Base-by-base conservation (phyloP, 2,797 vertebrate genomes). In the Macrochelys suwanniensis region DNA sequence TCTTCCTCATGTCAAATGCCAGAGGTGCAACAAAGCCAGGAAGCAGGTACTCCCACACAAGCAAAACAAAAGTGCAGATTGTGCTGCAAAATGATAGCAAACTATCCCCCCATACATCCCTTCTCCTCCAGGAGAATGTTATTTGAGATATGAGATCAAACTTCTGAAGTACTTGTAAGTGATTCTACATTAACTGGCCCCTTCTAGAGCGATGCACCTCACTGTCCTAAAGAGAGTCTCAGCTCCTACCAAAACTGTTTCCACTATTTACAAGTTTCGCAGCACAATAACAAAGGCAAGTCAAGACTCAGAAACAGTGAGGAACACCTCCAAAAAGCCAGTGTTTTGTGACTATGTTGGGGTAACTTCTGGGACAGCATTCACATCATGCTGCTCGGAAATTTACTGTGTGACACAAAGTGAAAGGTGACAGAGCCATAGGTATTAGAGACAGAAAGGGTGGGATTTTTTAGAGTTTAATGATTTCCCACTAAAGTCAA, bases 21-120 rank as follows among this genome's bases (percentile, higher is more conserved):
- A 90, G 68, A 85, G 21, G 76, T 89, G 37, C 74, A 85, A 83
- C n/a, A 93, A 90, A 92, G 84, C 51, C 82, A 93, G n/a, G 49
- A 91, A 65, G 11, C n/a, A 42, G 9, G 19, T 85, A 85, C 45
- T 56, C 1, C 4, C 80, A 83, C 65, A 59, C 28, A 83, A 94
- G 50, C 17, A 79, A 87, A 95, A 85, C 16, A 82, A 89, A 85
- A 19, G 50, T 88, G 83, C 79, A 23, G 71, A 71, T 45, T 65
- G 57, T 57, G 71, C 71, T 61, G 88, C 33, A 71, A 84, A 84
- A 88, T 23, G 37, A 85, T 33, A 89, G 87, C 31, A 87, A 56
- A 71, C 3, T 33, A 21, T 33, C 9, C 65, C 33, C 8, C 8
- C 31, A 56, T 33, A 37, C 6, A 92, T 12, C 56, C 56, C 16